Conservation (phyloP, 2,888 invertebrate genomes). For the Chaitophorus viminalis region DNA sequence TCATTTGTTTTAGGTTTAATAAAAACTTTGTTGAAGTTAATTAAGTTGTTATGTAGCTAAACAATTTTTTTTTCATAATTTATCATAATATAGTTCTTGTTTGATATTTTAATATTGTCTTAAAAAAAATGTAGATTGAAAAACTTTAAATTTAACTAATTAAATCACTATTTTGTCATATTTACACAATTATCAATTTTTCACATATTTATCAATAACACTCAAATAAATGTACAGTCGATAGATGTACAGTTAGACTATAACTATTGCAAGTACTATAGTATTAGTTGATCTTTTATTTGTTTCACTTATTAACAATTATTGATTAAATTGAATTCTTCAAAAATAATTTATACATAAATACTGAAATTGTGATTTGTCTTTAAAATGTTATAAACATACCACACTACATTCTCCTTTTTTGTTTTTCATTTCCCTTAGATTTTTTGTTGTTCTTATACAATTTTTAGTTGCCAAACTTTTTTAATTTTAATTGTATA, state of each 20-base stretch:
- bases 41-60: too few species aligned
- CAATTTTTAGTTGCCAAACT: constrained; percentile 1
- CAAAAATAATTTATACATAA: not conserved
- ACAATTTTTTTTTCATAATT: too few species aligned
- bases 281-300: not conserved
- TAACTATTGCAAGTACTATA: too few species aligned
- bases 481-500: constrained; percentile 35
- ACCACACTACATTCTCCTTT: not conserved
- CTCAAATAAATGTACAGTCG: not conserved
- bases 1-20: not conserved
- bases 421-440: constrained; percentile 1
- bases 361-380: not conserved
- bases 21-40: not conserved
- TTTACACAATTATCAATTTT: not conserved
- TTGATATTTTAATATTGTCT: too few species aligned
- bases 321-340: not conserved
- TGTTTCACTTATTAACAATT: not conserved
- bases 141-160: not conserved
- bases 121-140: not conserved
- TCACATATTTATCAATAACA: not conserved
- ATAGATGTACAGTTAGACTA: too few species aligned
- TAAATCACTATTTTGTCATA: not conserved
- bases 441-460: constrained; percentile 3
- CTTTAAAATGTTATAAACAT: not conserved
- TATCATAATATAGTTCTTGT: too few species aligned